Percentiles rank a stretch among this genome's conserved stretches.
Conservation (phyloP, 53 echinoderm and acorn worm genomes). For the Stichopus horrens region DNA sequence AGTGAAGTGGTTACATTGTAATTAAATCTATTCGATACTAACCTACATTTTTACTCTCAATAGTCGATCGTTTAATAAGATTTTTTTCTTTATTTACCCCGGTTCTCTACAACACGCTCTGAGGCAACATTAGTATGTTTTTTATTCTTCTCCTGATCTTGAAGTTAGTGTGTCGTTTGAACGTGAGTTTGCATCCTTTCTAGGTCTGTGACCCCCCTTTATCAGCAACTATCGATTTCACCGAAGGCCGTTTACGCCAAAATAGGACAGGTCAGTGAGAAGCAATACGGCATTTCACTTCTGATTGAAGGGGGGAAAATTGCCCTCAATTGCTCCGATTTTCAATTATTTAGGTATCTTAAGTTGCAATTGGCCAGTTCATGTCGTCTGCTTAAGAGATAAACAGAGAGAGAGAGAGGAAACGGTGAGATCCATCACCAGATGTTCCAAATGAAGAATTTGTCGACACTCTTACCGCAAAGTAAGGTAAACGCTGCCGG, state of each 20-base stretch:
- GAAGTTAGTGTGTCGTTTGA: not conserved
- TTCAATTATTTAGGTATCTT: not conserved
- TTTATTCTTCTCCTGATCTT: not conserved
- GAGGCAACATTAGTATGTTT: slow-evolving; percentile 5
- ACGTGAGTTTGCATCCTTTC: slow-evolving; percentile 18
- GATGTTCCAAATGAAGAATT: too few species aligned
- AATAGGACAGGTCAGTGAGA: slow-evolving; percentile 20
- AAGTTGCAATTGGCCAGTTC: not conserved
- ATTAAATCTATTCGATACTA: not conserved
- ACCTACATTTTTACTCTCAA: not conserved
- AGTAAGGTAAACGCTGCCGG: too few species aligned
- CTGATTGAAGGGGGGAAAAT: not conserved
- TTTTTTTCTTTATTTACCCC: not conserved
- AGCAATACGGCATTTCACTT: not conserved
- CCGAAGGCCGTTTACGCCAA: slow-evolving; percentile 8
- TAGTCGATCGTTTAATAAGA: not conserved
- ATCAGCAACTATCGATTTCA: slow-evolving; percentile 19
- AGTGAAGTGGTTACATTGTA: not conserved
- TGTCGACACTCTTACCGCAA: too few species aligned
- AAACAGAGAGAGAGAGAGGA: too few species aligned
- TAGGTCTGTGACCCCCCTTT: slow-evolving; percentile 26
- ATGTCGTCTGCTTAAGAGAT: not conserved
- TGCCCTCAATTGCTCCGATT: not conserved
- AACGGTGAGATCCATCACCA: too few species aligned
- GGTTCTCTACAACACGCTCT: not conserved